Base-by-base conservation (phyloP, 2,113 vertebrate genomes). In the Clarias batrachus region DNA sequence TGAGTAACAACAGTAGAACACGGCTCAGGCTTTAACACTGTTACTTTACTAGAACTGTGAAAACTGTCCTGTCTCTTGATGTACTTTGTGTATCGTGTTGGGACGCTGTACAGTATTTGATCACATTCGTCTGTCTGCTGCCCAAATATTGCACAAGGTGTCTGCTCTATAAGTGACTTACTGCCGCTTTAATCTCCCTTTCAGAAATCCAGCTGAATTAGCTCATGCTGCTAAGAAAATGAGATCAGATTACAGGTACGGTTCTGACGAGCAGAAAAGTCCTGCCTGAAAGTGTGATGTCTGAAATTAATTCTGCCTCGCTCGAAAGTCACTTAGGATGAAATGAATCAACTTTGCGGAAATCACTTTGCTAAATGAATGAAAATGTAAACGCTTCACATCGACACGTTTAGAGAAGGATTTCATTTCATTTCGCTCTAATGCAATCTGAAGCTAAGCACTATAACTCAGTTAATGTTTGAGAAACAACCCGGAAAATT, bases 391-490 rank as follows among this genome's bases (percentile, higher is more conserved):
- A 54, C 11, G 59, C 25, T 60, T 48, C 11, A n/a, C 10, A 60
- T 81, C 12, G 23, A 13, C 59, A 54, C 57, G 9, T 59, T 52
- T 27, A 25, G 0, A 33, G 71, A 41, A 71, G 52, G 65, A 52
- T 60, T 52, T 16, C 23, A 11, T 37, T 63, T 71, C 74, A 82
- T 30, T 30, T 83, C 78, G 60, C 23, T 63, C 14, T 85, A 27
- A 89, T 81, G 84, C 59, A 73, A 62, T 89, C 14, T 57, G 82
- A 12, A 54, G 77, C 82, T 83, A 86, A 86, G 65, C 37, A 9
- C 74, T 62, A 41, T 74, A 86, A 89, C 73, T 82, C 71, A 78
- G 54, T 83, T 81, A 74, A 63, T 80, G 82, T 86, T 84, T 84
- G 82, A 81, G 74, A 87, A 87, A 83, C 81, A 80, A 76, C 33